Evolutionary conservation across 2,797 vertebrate species (phyloP).

Genomic region (Nannoperca obscura): DNA sequence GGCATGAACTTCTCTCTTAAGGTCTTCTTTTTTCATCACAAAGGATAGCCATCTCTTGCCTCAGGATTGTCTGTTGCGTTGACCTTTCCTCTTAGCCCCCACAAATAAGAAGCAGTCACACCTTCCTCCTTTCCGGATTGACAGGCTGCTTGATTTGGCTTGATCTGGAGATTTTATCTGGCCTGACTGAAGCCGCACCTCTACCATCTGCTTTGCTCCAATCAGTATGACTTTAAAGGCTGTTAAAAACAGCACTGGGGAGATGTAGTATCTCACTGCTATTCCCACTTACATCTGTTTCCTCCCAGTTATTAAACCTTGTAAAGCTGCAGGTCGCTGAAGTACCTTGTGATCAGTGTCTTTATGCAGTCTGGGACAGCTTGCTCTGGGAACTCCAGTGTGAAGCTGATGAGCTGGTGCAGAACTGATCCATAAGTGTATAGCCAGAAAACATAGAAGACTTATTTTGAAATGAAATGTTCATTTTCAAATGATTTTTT

Average conservation of each 20-base stretch:
- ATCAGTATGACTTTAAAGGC: conserved; percentile 62
- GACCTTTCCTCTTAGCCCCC: conserved; percentile 13
- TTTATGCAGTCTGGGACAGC: conserved; percentile 19
- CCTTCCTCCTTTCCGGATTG: conserved; percentile 4
- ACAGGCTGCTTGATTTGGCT: conserved; percentile 28
- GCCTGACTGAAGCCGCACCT: conserved; percentile 18
- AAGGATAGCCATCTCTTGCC: neutral
- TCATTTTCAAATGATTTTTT: too few relatives aligned
- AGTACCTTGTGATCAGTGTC: conserved; percentile 30
- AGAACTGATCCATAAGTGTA: conserved; percentile 6
- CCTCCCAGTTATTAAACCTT: conserved; percentile 35
- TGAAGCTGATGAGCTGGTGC: conserved; percentile 20
- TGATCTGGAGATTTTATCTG: conserved; percentile 30
- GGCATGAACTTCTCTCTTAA: neutral
- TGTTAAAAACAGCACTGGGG: conserved; percentile 25
- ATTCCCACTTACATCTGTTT: conserved; percentile 50
- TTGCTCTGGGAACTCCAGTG: neutral
- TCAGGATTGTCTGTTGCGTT: neutral
- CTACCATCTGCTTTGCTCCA: conserved; percentile 39
- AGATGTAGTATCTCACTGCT: conserved; percentile 35
- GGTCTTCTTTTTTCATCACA: neutral
- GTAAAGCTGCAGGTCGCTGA: conserved; percentile 28
- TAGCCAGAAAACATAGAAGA: neutral
- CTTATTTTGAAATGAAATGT: neutral
- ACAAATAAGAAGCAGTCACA: conserved; percentile 19